Evolutionary conservation across 2,888 invertebrate species (phyloP).

Genomic region (Callosobruchus maculatus): DNA sequence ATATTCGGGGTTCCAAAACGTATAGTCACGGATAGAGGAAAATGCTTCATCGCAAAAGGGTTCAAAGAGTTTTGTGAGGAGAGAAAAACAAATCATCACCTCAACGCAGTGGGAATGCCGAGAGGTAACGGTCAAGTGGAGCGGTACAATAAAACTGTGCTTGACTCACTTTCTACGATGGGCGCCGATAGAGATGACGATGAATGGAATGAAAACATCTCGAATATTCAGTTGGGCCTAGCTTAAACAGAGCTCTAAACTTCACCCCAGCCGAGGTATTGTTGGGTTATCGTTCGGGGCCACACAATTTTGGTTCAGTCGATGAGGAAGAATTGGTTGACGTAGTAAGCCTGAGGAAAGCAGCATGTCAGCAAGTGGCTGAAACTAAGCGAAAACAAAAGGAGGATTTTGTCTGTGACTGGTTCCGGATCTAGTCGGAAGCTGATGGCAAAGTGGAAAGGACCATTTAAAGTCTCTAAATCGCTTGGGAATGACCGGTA

Average conservation of each 20-base stretch:
- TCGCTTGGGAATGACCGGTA: conserved; percentile 11
- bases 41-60: conserved; percentile 17
- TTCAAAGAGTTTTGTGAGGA: conserved; percentile 15
- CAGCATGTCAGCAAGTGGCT: background rate
- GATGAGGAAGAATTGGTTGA: conserved; percentile 3
- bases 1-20: conserved; percentile 17
- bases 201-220: conserved; percentile 10
- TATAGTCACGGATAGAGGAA: conserved; percentile 20
- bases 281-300: conserved; percentile 8
- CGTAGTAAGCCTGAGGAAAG: conserved; percentile 9
- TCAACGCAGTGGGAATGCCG: conserved; percentile 17
- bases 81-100: conserved; percentile 4
- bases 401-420: conserved; percentile 7
- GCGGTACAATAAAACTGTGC: conserved; percentile 8
- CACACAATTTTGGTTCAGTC: background rate
- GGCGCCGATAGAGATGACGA: conserved; percentile 5
- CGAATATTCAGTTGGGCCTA: conserved; percentile 12
- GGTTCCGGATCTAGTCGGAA: conserved; percentile 16
- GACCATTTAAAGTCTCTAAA: conserved; percentile 13
- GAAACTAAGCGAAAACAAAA: conserved; percentile 12
- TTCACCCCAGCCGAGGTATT: conserved; percentile 14
- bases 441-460: conserved; percentile 17
- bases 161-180: conserved; percentile 9
- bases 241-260: conserved; percentile 10
- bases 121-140: conserved; percentile 22